These are phyloP conservation scores for Falcaria lacertinaria DNA, from an alignment of 2,888 invertebrate genomes.

Conservation along the genomic window DNA sequence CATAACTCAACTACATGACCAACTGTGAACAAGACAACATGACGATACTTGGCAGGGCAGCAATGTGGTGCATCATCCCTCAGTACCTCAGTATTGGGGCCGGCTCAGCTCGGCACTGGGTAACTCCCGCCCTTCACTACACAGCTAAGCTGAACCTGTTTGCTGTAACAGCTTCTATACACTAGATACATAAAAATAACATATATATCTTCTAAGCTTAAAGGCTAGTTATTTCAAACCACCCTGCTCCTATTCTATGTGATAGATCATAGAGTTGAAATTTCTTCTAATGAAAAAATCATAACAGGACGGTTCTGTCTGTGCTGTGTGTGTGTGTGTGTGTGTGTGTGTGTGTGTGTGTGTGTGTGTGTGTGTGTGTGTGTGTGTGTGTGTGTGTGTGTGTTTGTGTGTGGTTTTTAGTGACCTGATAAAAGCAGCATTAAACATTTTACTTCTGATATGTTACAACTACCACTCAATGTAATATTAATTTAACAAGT, in stretches of 20 bases:
- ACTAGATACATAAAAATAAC: too few relatives aligned
- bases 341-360: too few relatives aligned
- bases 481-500: slow-evolving; percentile 10
- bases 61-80: neutral
- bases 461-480: slow-evolving; percentile 43
- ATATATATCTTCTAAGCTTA: too few relatives aligned
- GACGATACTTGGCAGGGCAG: neutral
- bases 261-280: slow-evolving; percentile 1
- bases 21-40: slow-evolving; percentile 5
- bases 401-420: slow-evolving; percentile 22
- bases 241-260: neutral
- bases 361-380: too few relatives aligned
- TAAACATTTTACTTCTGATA: slow-evolving; percentile 39
- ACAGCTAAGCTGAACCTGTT: too few relatives aligned
- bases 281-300: slow-evolving; percentile 34
- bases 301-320: slow-evolving; percentile 65
- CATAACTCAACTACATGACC: neutral
- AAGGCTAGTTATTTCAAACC: slow-evolving; percentile 1
- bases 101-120: too few relatives aligned
- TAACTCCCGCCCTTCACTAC: too few relatives aligned
- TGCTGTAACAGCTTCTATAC: too few relatives aligned
- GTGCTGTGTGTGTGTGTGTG: slow-evolving; percentile 32
- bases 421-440: slow-evolving; percentile 37
- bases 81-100: too few relatives aligned
- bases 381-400: slow-evolving; percentile 39